Evolutionary conservation across 1,140 invertebrate species (phyloP).

Genomic region (Drosophila mojavensis): DNA sequence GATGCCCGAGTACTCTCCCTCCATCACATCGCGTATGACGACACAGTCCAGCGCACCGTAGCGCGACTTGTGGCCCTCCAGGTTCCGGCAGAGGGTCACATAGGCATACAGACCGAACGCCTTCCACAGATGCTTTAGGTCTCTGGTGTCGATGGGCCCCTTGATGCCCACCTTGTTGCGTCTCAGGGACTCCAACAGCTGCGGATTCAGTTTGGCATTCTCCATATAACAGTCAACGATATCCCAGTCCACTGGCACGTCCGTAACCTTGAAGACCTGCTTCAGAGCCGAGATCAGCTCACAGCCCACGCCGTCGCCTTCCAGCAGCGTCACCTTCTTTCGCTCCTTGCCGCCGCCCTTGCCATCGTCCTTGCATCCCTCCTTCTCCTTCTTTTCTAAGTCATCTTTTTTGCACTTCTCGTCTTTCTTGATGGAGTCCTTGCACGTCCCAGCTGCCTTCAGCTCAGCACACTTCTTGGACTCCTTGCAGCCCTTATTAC

Average conservation of each 20-base stretch:
- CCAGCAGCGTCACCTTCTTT: conserved; percentile 48
- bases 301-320: conserved; percentile 58
- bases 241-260: conserved; percentile 60
- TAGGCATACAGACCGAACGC: conserved; percentile 54
- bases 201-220: background rate
- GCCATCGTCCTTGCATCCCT: background rate
- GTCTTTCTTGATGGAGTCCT: background rate
- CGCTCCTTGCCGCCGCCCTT: background rate
- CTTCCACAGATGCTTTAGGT: conserved; percentile 42
- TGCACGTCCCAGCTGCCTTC: conserved; percentile 6
- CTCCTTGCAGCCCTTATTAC: conserved; percentile 3
- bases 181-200: conserved; percentile 38
- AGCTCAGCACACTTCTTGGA: conserved; percentile 8
- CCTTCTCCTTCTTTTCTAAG: too few species aligned
- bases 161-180: conserved; percentile 55
- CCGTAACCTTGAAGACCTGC: conserved; percentile 26
- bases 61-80: conserved; percentile 41
- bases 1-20: conserved; percentile 70
- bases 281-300: conserved; percentile 47
- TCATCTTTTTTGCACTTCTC: background rate
- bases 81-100: conserved; percentile 36
- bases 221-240: background rate
- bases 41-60: conserved; percentile 51
- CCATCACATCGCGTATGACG: conserved; percentile 59
- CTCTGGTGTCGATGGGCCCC: conserved; percentile 40